Evolutionary conservation across 2,113 vertebrate genomes (phyloP).

Genomic region (Malurus elegans): DNA sequence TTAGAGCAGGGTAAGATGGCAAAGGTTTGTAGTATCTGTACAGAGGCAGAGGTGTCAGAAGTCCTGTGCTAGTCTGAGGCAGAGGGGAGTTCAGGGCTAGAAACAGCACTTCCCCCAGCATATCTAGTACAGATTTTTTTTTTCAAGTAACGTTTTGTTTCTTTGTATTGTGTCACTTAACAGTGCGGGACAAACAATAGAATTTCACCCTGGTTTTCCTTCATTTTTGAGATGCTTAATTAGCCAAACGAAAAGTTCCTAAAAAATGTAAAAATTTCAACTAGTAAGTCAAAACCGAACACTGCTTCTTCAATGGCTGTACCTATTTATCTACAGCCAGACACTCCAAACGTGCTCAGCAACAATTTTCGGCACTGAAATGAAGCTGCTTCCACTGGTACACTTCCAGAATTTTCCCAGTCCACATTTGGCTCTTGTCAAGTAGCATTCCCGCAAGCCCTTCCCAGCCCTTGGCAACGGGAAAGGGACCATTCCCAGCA

Average conservation of each 20-base stretch:
- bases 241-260: background rate
- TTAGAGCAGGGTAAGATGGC: background rate
- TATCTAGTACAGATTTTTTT: background rate
- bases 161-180: background rate
- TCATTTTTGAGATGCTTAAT: background rate
- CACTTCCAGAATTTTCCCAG: background rate
- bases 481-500: background rate
- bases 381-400: background rate
- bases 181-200: background rate
- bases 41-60: background rate
- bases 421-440: background rate
- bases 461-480: background rate
- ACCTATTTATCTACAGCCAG: background rate
- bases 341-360: background rate
- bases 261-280: background rate
- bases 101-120: background rate
- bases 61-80: background rate
- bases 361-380: background rate
- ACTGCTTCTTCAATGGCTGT: background rate
- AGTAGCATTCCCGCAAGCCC: background rate
- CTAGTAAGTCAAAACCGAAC: background rate
- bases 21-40: background rate
- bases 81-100: background rate
- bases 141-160: background rate
- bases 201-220: background rate